Conservation (phyloP, 2,888 invertebrate species). For the Eristalis pertinax region DNA sequence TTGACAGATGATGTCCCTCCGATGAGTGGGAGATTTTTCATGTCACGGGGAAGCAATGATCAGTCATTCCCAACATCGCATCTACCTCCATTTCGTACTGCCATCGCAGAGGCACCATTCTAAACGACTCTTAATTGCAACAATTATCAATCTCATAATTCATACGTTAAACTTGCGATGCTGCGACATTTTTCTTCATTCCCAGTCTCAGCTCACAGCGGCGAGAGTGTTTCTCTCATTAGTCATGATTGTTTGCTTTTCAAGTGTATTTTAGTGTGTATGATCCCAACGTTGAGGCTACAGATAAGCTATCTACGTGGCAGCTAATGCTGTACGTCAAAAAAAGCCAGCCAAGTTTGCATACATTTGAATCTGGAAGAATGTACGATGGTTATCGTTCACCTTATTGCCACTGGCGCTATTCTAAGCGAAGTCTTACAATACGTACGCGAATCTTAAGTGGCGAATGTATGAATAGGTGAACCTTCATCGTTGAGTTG, state of each 20-base stretch:
- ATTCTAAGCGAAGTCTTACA: background rate
- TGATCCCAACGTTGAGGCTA: background rate
- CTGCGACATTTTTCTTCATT: conserved; percentile 16
- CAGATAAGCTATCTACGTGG: background rate
- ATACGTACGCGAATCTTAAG: background rate
- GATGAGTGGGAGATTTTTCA: too few relatives aligned
- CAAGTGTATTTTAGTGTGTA: background rate
- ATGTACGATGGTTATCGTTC: background rate
- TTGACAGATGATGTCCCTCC: background rate
- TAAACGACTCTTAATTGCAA: conserved; percentile 15
- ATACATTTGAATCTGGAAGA: background rate
- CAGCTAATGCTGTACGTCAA: background rate
- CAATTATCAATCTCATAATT: conserved; percentile 19
- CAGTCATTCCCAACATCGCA: too few relatives aligned
- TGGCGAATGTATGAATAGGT: background rate
- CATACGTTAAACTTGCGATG: background rate
- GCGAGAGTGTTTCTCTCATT: background rate
- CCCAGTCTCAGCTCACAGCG: background rate
- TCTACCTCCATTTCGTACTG: background rate
- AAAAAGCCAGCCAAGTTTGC: background rate
- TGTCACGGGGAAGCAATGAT: too few relatives aligned
- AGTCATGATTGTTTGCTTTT: background rate
- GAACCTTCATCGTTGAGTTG: background rate
- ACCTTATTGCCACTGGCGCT: background rate
- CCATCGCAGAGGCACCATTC: background rate